These are phyloP conservation scores for Ammospiza nelsoni DNA, from an alignment of 2,113 vertebrate genomes.

Conservation along the genomic window DNA sequence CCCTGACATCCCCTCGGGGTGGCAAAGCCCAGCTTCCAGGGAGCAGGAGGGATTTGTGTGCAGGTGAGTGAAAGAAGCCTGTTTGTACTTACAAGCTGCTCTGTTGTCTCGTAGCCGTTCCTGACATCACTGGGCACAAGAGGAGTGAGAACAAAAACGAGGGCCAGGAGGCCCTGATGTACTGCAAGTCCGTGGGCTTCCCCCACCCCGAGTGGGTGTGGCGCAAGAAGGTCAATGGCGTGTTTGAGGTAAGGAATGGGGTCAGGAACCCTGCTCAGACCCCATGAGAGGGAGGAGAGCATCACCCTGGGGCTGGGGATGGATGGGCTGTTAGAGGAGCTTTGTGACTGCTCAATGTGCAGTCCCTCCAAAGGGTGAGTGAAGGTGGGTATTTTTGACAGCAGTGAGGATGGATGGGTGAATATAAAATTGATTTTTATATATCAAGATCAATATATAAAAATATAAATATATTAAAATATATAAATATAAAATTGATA, in stretches of 20 bases:
- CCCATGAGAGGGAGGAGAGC: background rate
- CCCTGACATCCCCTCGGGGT: fast-evolving
- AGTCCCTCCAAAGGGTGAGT: background rate
- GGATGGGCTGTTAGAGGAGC: fast-evolving
- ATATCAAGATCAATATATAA: background rate
- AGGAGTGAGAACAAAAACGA: conserved; percentile 97
- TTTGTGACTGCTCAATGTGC: background rate
- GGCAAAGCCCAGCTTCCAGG: background rate
- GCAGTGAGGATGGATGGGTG: background rate
- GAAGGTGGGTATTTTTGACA: background rate
- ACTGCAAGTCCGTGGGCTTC: conserved; percentile 96
- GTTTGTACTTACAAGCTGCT: background rate
- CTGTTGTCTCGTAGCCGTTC: conserved; percentile 79
- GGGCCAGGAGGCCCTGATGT: conserved; percentile 89
- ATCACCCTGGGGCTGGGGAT: background rate
- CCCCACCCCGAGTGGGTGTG: conserved; percentile 93
- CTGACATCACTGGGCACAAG: conserved; percentile 92
- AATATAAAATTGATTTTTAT: background rate
- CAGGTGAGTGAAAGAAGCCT: fast-evolving
- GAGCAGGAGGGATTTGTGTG: background rate
- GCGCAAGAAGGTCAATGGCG: conserved; percentile 84
- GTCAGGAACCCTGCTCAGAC: too few species aligned
- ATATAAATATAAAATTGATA: background rate
- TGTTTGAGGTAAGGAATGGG: conserved; percentile 37
- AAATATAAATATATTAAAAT: too few species aligned